Percentiles rank a stretch among this genome's conserved stretches.
phyloP scores from a whole-genome alignment of 1,140 invertebrate genomes.

The Cotesia typhae region DNA sequence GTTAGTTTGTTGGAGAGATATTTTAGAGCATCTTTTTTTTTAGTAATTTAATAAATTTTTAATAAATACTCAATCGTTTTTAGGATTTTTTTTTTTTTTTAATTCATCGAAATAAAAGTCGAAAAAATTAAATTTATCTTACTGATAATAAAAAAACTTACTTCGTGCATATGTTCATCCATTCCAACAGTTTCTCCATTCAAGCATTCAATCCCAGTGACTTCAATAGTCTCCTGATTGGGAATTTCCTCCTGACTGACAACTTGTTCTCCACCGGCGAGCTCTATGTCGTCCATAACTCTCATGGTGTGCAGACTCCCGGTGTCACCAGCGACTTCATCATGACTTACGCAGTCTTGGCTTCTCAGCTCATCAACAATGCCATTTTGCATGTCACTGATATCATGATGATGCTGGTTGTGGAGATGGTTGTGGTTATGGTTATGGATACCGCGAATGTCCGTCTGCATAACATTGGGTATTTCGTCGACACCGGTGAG shows the following conservation, averaged over 20 bases:
- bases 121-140: no score
- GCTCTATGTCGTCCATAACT: slow-evolving; percentile 59
- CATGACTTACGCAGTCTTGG: slow-evolving; percentile 31
- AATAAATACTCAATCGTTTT: not conserved
- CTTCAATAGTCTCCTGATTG: slow-evolving; percentile 55
- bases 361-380: slow-evolving; percentile 15
- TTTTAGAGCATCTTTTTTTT: not conserved
- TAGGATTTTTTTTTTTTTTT: no score
- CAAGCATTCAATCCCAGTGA: slow-evolving; percentile 57
- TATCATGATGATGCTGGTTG: not conserved
- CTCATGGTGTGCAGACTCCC: slow-evolving; percentile 53
- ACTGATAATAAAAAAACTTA: slow-evolving; percentile 34
- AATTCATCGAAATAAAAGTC: not conserved
- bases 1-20: slow-evolving; percentile 6
- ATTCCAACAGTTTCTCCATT: slow-evolving; percentile 61
- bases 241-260: slow-evolving; percentile 57
- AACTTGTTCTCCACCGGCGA: slow-evolving; percentile 56
- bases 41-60: not conserved
- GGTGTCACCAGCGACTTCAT: slow-evolving; percentile 34
- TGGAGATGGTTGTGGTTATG: not conserved
- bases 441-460: slow-evolving; percentile 29
- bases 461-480: slow-evolving; percentile 45
- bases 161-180: slow-evolving; percentile 55
- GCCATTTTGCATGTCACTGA: not conserved
- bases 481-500: slow-evolving; percentile 50